Evolutionary conservation across 2,888 invertebrate species (phyloP), one percentile per base, ranked within the genome.

Genomic region (Stenichneumon culpator): DNA sequence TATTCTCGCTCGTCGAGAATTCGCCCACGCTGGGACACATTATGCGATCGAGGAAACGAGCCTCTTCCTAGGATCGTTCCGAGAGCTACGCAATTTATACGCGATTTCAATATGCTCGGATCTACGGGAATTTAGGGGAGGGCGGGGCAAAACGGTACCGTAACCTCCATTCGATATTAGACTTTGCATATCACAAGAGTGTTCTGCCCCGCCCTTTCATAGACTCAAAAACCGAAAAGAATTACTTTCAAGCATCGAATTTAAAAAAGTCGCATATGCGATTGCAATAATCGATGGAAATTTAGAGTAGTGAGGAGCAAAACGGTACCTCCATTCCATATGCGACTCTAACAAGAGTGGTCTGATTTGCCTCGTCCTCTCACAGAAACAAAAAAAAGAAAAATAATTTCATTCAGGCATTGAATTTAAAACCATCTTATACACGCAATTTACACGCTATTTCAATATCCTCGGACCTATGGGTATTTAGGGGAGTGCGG

Each of bases 11-110:
- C 74, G 84, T 86, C 82, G 69, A 82, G 82, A 80, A 79, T 57
- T 84, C 89, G 86, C 87, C 90, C 88, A 90, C 89, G 83, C 84
- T 68, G 44, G 57, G 60, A 52, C 70, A 50, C 67, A 50, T 57
- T 25, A 79, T 68, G 54, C 16, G 22, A 16, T n/a, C n/a, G 68
- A 50, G 77, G 60, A 79, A 60, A 70, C 79, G 60, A 79, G 70
- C 57, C 11, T 65, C 69, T 75, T 75, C 67, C 68, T 63, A 32
- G 63, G 57, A 82, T 68, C 74, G 75, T 82, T 65, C 28, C 50
- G 22, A 75, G 68, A 39, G 74, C 69, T 52, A 60, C 78, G 52
- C 77, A 75, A 47, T 47, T 75, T 68, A 83, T 69, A 72, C 65
- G 70, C 44, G 28, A 63, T 63, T 84, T 60, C 75, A 63, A 80